Percentiles rank a stretch among this genome's conserved stretches.
Evolutionary conservation across 2,113 vertebrate species (phyloP).

Genomic region (Solea senegalensis): DNA sequence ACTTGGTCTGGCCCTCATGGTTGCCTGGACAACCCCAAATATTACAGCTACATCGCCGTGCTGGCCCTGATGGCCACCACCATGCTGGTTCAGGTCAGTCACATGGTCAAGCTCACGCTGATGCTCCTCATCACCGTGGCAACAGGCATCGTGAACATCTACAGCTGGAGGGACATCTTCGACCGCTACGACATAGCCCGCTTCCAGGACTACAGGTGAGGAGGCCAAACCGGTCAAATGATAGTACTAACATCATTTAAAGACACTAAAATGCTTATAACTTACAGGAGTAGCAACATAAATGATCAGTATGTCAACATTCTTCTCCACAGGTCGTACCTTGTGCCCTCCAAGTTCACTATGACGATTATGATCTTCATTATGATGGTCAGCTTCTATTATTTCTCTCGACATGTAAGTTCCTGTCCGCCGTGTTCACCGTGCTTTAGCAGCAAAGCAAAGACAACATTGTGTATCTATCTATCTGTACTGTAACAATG

Average conservation of each 20-base stretch:
- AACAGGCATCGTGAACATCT: slow-evolving; percentile 86
- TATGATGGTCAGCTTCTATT: slow-evolving; percentile 98
- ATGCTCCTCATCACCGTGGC: slow-evolving; percentile 89
- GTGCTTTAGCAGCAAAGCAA: background rate
- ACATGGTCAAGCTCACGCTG: slow-evolving; percentile 97
- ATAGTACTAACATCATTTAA: too few species aligned
- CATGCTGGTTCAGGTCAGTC: slow-evolving; percentile 98
- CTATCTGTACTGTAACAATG: too few species aligned
- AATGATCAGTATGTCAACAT: background rate
- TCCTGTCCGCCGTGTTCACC: background rate
- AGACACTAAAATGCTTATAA: too few species aligned
- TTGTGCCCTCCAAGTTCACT: slow-evolving; percentile 91
- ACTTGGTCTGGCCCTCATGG: slow-evolving; percentile 39
- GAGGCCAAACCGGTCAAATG: background rate
- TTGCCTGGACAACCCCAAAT: slow-evolving; percentile 90
- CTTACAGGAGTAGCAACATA: background rate
- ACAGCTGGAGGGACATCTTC: slow-evolving; percentile 89
- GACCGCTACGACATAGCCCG: slow-evolving; percentile 87
- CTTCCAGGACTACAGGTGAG: slow-evolving; percentile 84
- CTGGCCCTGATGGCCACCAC: slow-evolving; percentile 92
- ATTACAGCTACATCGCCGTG: slow-evolving; percentile 90
- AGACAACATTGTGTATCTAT: too few species aligned
- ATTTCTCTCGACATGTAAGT: slow-evolving; percentile 95
- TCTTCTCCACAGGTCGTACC: slow-evolving; percentile 73
- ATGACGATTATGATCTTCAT: slow-evolving; percentile 91